A percentile compares a stretch with the other conserved stretches of the same genome.
These are phyloP conservation scores for Sussaba pulchella DNA, from an alignment of 2,888 invertebrate genomes.

Conservation along the genomic window DNA sequence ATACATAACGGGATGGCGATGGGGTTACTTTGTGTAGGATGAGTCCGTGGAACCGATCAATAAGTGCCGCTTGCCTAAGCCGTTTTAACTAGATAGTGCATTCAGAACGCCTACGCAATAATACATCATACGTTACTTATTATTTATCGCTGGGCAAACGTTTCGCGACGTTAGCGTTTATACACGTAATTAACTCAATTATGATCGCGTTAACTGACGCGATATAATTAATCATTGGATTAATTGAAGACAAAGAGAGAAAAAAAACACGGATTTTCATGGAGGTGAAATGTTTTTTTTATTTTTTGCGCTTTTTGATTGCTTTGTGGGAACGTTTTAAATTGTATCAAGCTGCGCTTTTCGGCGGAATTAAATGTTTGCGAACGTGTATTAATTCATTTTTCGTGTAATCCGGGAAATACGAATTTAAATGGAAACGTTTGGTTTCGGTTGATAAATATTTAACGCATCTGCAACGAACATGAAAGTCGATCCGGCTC, in stretches of 20 bases:
- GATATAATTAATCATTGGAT: too few species aligned
- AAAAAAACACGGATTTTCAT: too few species aligned
- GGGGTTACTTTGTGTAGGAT: conserved; percentile 79
- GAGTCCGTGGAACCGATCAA: conserved; percentile 80
- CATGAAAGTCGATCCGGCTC: conserved; percentile 27
- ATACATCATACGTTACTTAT: conserved; percentile 64
- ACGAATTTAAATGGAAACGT: conserved; percentile 15
- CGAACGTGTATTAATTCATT: conserved; percentile 3
- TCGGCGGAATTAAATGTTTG: not conserved
- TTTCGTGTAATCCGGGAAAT: conserved; percentile 6
- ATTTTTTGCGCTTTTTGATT: not conserved
- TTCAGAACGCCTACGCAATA: conserved; percentile 65
- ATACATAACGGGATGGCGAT: conserved; percentile 73
- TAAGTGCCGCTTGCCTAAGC: conserved; percentile 73
- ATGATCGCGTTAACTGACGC: too few species aligned
- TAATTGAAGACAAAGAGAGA: too few species aligned
- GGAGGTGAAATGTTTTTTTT: too few species aligned
- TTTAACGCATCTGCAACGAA: conserved; percentile 30
- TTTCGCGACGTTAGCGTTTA: too few species aligned
- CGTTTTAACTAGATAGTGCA: conserved; percentile 68
- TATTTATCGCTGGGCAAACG: conserved; percentile 28
- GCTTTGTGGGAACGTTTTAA: not conserved
- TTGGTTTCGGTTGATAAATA: conserved; percentile 19
- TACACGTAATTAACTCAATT: too few species aligned
- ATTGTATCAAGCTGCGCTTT: not conserved